A percentile compares a stretch with the other conserved stretches of the same genome.
These are phyloP conservation scores for Coracias cyanogaster DNA, from an alignment of 2,797 vertebrate species.

Conservation along the genomic window DNA sequence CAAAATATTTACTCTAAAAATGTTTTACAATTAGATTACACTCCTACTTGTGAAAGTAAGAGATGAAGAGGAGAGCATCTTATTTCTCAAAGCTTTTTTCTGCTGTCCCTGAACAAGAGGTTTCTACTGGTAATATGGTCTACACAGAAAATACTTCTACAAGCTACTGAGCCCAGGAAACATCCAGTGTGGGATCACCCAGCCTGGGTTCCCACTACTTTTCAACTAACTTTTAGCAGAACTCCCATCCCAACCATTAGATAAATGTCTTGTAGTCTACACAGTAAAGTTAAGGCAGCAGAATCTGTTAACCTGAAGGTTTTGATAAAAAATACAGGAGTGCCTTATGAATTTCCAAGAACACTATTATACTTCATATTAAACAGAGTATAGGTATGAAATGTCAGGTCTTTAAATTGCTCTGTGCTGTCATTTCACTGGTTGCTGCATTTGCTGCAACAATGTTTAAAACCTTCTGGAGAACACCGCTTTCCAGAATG, in stretches of 20 bases:
- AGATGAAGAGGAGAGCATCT: background rate
- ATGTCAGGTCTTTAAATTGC: background rate
- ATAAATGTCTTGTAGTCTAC: background rate
- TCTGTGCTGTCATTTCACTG: background rate
- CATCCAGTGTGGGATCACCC: rapidly evolving
- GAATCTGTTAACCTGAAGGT: background rate
- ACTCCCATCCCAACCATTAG: background rate
- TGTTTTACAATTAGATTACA: background rate
- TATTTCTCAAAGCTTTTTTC: background rate
- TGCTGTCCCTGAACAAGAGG: background rate
- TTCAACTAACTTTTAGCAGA: background rate
- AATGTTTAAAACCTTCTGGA: slow-evolving; percentile 26
- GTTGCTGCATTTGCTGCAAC: background rate
- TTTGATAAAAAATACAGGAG: background rate
- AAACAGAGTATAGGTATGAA: background rate
- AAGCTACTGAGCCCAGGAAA: background rate
- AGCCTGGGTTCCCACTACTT: background rate
- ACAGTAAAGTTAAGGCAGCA: background rate
- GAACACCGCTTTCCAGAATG: background rate
- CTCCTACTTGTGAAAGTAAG: background rate
- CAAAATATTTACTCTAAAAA: slow-evolving; percentile 1
- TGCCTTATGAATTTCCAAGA: background rate
- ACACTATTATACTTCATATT: background rate
- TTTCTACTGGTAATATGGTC: background rate
- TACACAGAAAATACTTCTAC: background rate